A percentile compares a stretch with the other conserved stretches of the same genome.
Evolutionary conservation across 2,888 invertebrate genomes (phyloP).

Genomic region (Theretra japonica): DNA sequence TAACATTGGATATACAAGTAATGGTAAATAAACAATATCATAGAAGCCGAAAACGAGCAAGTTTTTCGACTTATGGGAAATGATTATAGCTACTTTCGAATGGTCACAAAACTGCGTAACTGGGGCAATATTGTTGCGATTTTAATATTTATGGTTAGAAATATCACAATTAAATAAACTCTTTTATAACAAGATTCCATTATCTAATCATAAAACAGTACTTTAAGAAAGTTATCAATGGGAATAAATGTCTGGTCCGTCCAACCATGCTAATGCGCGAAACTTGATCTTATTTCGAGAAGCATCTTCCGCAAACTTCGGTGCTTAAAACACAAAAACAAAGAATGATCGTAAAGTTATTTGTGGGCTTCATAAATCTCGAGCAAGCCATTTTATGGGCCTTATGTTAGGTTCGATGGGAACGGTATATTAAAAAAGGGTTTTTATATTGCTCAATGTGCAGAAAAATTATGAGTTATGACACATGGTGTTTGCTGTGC

Average conservation of each 20-base stretch:
- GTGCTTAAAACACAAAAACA: slow-evolving; percentile 20
- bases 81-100: no score
- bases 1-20: no score
- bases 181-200: background rate
- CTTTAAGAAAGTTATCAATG: no score
- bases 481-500: background rate
- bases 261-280: background rate
- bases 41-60: no score
- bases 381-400: slow-evolving; percentile 17
- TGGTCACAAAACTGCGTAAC: no score
- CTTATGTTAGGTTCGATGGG: slow-evolving; percentile 4
- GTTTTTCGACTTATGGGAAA: no score
- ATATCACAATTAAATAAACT: no score
- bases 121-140: no score
- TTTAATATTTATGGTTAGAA: no score
- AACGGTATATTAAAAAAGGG: background rate
- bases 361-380: slow-evolving; percentile 13
- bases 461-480: background rate
- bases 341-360: slow-evolving; percentile 14
- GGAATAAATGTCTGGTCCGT: background rate
- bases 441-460: background rate
- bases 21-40: no score
- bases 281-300: background rate
- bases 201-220: background rate
- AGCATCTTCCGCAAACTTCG: slow-evolving; percentile 7